phyloP scores from a whole-genome alignment of 1,140 invertebrate species.

The Oedothorax gibbosus region DNA sequence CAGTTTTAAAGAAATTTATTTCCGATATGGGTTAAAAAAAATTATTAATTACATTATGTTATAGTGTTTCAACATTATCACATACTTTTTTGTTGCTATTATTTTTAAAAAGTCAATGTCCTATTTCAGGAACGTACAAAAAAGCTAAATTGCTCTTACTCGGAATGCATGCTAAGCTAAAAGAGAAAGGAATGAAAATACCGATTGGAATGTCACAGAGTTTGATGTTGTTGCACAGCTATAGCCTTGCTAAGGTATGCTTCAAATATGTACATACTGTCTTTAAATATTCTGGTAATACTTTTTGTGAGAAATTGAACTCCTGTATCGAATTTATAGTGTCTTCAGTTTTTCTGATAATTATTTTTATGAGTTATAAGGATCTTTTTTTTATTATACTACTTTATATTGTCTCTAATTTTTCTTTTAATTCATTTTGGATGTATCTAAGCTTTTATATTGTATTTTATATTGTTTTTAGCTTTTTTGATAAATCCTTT shows the following conservation, averaged over 20 bases:
- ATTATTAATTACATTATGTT: background rate
- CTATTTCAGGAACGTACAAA: slow-evolving; percentile 85
- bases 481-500: too few relatives aligned
- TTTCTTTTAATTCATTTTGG: too few relatives aligned
- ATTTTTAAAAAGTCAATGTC: too few relatives aligned
- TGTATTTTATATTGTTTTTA: too few relatives aligned
- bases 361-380: too few relatives aligned
- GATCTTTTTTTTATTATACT: too few relatives aligned
- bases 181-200: slow-evolving; percentile 80
- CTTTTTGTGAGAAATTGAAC: background rate
- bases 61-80: too few relatives aligned
- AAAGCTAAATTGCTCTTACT: slow-evolving; percentile 92
- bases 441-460: too few relatives aligned
- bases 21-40: background rate
- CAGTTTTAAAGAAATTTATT: background rate
- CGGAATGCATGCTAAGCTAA: slow-evolving; percentile 90
- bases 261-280: background rate
- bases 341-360: too few relatives aligned
- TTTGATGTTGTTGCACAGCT: slow-evolving; percentile 92
- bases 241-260: slow-evolving; percentile 83
- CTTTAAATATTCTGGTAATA: background rate
- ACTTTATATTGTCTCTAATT: too few relatives aligned
- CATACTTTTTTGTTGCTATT: too few relatives aligned
- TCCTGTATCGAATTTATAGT: background rate
- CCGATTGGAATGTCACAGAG: slow-evolving; percentile 89